These are phyloP conservation scores for Tadarida brasiliensis DNA, from an alignment of 2,797 vertebrate species.

Conservation along the genomic window DNA sequence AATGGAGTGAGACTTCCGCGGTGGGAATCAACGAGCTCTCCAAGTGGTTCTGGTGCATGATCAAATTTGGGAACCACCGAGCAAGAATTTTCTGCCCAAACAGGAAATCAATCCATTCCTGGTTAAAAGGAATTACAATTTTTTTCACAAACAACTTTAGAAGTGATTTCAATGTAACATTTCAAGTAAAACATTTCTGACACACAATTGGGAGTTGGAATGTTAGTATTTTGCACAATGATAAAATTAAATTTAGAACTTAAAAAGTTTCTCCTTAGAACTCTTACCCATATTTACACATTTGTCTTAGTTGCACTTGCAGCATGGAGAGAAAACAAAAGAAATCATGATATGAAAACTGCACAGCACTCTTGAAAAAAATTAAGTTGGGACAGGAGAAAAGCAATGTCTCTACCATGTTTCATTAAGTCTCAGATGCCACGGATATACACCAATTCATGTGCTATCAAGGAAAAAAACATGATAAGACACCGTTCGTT, in stretches of 20 bases:
- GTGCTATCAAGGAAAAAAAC: neutral
- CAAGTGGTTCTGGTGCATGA: neutral
- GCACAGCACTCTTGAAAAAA: neutral
- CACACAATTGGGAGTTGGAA: conserved; percentile 23
- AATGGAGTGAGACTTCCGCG: neutral
- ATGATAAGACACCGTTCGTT: neutral
- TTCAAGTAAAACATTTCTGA: neutral
- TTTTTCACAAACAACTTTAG: conserved; percentile 50
- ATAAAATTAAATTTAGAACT: conserved; percentile 79
- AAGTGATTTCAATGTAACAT: conserved; percentile 65
- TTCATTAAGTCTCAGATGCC: conserved; percentile 28
- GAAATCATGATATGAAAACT: conserved; percentile 85
- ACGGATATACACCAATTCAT: neutral
- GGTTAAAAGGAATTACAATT: neutral
- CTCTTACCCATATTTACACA: conserved; percentile 92
- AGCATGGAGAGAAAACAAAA: conserved; percentile 90
- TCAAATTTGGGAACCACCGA: neutral
- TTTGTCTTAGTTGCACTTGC: conserved; percentile 92
- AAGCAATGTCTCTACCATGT: neutral
- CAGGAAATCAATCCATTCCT: neutral
- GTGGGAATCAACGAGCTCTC: neutral
- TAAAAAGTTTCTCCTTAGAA: conserved; percentile 69
- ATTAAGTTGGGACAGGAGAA: neutral
- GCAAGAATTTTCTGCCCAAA: conserved; percentile 28
- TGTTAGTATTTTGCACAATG: conserved; percentile 47